phyloP scores from a whole-genome alignment of 2,888 invertebrate genomes.

The Barypeithes pellucidus region DNA sequence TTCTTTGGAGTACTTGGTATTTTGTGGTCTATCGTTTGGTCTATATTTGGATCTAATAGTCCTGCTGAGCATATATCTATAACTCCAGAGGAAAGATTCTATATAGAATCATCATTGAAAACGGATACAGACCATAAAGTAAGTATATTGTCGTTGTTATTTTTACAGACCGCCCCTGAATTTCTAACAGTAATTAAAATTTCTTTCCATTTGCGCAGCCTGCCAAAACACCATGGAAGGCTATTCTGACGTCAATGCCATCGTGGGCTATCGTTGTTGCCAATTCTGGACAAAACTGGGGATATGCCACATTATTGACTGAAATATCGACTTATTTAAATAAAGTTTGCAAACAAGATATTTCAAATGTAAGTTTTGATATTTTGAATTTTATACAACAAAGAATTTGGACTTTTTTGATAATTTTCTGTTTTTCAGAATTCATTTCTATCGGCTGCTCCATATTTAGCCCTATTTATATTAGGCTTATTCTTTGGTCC shows the following conservation, averaged over 20 bases:
- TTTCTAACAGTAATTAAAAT: too few species aligned
- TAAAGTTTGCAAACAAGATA: slow-evolving; percentile 66
- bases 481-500: slow-evolving; percentile 81
- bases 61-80: slow-evolving; percentile 77
- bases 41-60: slow-evolving; percentile 77
- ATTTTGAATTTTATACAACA: background rate
- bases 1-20: slow-evolving; percentile 77
- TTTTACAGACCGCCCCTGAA: too few species aligned
- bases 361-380: slow-evolving; percentile 34
- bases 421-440: slow-evolving; percentile 70
- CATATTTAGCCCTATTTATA: slow-evolving; percentile 82
- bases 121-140: slow-evolving; percentile 66
- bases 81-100: slow-evolving; percentile 76
- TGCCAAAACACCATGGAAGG: slow-evolving; percentile 80
- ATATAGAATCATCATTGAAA: slow-evolving; percentile 70
- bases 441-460: slow-evolving; percentile 79
- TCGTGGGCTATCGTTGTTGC: slow-evolving; percentile 79
- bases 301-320: slow-evolving; percentile 56
- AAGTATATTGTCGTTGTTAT: too few species aligned
- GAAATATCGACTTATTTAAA: slow-evolving; percentile 59
- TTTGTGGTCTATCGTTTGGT: slow-evolving; percentile 75
- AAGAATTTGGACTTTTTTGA: background rate
- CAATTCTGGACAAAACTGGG: slow-evolving; percentile 59
- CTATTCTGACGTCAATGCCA: slow-evolving; percentile 83
- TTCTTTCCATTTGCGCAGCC: slow-evolving; percentile 54